These are phyloP conservation scores for Echiichthys vipera DNA, from an alignment of 2,797 vertebrate genomes.

Conservation along the genomic window DNA sequence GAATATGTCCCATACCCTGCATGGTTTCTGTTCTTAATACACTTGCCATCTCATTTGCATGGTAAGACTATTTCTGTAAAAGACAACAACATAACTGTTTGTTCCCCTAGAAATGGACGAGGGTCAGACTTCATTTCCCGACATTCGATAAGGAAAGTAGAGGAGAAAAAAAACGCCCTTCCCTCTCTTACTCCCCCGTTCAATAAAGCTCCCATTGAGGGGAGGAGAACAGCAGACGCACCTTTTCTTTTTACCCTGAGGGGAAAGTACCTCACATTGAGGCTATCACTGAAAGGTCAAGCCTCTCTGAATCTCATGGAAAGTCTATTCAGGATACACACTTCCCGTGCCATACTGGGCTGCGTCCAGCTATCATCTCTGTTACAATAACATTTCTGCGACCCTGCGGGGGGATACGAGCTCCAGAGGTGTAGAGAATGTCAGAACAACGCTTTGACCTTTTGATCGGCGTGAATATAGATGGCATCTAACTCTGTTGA, in stretches of 20 bases:
- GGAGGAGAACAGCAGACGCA: conserved; percentile 51
- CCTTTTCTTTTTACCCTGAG: conserved; percentile 68
- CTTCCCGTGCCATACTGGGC: conserved; percentile 36
- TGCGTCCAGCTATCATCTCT: conserved; percentile 59
- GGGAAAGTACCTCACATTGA: conserved; percentile 75
- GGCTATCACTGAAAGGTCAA: conserved; percentile 80
- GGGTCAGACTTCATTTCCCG: conserved; percentile 50
- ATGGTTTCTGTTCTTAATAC: conserved; percentile 38
- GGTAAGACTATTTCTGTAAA: conserved; percentile 42
- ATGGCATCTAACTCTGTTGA: conserved; percentile 62
- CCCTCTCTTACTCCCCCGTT: conserved; percentile 33
- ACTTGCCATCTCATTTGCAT: conserved; percentile 38
- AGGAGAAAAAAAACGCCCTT: conserved; percentile 43
- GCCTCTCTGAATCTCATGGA: conserved; percentile 67
- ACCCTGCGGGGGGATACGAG: conserved; percentile 28
- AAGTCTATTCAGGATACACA: conserved; percentile 67
- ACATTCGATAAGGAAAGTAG: conserved; percentile 67
- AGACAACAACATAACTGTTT: conserved; percentile 23
- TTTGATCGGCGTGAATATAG: conserved; percentile 76
- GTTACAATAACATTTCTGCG: conserved; percentile 69
- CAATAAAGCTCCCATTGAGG: conserved; percentile 71
- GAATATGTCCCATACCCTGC: conserved; percentile 24
- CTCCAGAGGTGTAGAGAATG: conserved; percentile 75
- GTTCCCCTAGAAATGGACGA: conserved; percentile 39
- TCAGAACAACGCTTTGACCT: conserved; percentile 78